Conservation (phyloP, 2,797 vertebrate species). For the Hippocampus kuda region DNA sequence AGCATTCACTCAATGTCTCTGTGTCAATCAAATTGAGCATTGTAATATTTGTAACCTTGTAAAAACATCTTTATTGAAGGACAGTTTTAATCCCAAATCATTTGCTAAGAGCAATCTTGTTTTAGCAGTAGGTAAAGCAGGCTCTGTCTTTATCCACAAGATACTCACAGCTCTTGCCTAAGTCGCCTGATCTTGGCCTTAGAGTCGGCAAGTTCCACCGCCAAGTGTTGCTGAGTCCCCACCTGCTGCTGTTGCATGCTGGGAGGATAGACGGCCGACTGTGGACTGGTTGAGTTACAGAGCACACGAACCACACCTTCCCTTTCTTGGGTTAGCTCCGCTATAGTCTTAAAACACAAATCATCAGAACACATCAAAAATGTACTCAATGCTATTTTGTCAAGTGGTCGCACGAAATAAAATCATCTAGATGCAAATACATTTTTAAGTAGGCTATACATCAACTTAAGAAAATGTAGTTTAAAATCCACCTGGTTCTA, state of each 20-base stretch:
- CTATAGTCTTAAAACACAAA: conserved; percentile 67
- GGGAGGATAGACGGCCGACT: conserved; percentile 52
- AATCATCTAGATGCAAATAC: too few species aligned
- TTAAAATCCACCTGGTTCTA: too few species aligned
- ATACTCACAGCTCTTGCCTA: conserved; percentile 86
- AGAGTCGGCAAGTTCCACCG: conserved; percentile 84
- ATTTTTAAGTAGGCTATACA: too few species aligned
- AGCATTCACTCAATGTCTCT: too few species aligned
- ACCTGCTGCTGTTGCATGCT: conserved; percentile 59
- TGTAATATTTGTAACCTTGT: too few species aligned
- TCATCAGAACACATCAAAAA: background rate
- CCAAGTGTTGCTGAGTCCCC: conserved; percentile 79
- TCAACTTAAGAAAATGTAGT: too few species aligned
- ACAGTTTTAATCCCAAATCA: background rate
- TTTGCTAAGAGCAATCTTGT: background rate
- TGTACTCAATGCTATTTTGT: too few species aligned
- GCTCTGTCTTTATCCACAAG: background rate
- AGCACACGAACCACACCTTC: conserved; percentile 72
- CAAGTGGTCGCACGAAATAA: too few species aligned
- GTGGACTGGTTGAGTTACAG: conserved; percentile 62
- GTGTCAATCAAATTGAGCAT: too few species aligned
- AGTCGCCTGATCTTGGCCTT: conserved; percentile 87
- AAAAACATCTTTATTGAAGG: too few species aligned
- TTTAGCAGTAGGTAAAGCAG: background rate
- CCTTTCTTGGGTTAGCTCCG: conserved; percentile 82